phyloP scores from a whole-genome alignment of 2,888 invertebrate genomes.

The Pachymerium ferrugineum region DNA sequence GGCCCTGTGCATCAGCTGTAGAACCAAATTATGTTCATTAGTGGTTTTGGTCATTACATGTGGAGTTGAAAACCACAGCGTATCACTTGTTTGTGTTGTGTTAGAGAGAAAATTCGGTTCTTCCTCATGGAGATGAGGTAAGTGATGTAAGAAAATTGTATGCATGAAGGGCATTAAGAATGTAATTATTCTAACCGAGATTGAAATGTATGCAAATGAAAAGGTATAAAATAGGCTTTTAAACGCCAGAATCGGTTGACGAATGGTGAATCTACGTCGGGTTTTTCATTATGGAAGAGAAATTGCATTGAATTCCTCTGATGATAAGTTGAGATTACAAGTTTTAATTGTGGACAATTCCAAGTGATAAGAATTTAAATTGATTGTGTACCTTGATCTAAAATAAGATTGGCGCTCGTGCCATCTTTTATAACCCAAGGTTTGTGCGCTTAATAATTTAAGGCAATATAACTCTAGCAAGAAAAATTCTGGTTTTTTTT shows the following conservation, averaged over 20 bases:
- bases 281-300: not conserved
- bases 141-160: not conserved
- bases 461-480: not conserved
- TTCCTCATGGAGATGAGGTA: not conserved
- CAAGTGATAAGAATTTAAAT: not conserved
- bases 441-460: not conserved
- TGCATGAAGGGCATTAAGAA: not conserved
- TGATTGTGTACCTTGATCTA: not conserved
- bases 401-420: not conserved
- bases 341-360: not conserved
- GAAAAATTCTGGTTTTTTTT: not conserved
- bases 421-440: not conserved
- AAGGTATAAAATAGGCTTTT: not conserved
- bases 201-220: constrained; percentile 16
- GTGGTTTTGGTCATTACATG: not conserved
- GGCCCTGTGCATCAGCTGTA: not conserved
- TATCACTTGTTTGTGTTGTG: not conserved
- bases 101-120: not conserved
- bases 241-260: not conserved
- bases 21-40: not conserved
- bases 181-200: not conserved
- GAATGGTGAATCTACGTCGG: not conserved
- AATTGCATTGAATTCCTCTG: not conserved
- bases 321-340: not conserved
- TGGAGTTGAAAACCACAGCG: not conserved